phyloP scores from a whole-genome alignment of 2,888 invertebrate genomes.

The Suillia variegata region DNA sequence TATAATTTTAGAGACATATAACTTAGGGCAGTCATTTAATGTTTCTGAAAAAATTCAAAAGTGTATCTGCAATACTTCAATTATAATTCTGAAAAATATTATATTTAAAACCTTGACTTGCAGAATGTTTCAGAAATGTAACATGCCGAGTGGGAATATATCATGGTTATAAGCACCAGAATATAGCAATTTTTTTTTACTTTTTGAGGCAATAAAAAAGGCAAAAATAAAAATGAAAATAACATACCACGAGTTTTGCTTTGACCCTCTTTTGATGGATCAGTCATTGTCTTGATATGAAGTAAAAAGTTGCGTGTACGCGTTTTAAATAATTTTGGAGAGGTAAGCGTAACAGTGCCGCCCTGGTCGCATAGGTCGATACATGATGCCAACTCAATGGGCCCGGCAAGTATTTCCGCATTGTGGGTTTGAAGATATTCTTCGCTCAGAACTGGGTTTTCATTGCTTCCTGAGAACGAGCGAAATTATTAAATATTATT shows the following conservation, averaged over 20 bases:
- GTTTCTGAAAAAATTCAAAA: no score
- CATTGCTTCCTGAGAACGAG: conserved; percentile 58
- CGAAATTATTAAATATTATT: neutral
- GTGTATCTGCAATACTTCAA: no score
- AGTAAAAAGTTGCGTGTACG: conserved; percentile 79
- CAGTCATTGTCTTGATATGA: conserved; percentile 74
- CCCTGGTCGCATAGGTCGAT: conserved; percentile 84
- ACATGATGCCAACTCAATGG: conserved; percentile 79
- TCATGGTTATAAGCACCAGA: no score
- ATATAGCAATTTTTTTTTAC: no score
- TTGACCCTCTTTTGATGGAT: conserved; percentile 68
- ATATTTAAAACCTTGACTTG: no score
- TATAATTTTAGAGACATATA: no score
- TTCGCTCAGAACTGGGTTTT: conserved; percentile 78
- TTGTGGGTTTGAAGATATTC: conserved; percentile 86
- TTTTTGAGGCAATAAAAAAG: conserved; percentile 9
- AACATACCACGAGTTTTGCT: conserved; percentile 57
- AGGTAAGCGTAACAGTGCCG: conserved; percentile 84
- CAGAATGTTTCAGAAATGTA: no score
- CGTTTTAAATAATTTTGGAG: conserved; percentile 80
- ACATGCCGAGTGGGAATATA: no score
- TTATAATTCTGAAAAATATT: no score
- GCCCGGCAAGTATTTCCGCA: conserved; percentile 89
- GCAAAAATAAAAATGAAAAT: neutral
- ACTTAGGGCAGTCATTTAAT: no score